A percentile compares a stretch with the other conserved stretches of the same genome.
phyloP scores from a whole-genome alignment of 2,888 invertebrate genomes.

The Rotaria macrura region DNA sequence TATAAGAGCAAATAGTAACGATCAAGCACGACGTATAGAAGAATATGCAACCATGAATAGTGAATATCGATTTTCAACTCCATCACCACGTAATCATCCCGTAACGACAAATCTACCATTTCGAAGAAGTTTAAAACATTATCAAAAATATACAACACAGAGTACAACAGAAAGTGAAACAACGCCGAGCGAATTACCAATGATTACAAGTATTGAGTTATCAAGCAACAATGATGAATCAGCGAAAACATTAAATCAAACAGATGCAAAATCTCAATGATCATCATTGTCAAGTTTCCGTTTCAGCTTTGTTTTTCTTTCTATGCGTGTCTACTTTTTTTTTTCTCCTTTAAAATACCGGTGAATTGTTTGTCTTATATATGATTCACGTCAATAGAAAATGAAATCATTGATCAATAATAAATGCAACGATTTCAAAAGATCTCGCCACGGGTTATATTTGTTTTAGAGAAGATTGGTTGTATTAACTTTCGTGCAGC shows the following conservation, averaged over 20 bases:
- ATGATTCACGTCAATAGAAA: neutral
- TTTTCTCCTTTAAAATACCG: neutral
- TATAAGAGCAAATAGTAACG: neutral
- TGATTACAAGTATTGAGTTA: neutral
- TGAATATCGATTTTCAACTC: neutral
- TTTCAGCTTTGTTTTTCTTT: neutral
- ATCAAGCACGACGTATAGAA: neutral
- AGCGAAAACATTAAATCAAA: neutral
- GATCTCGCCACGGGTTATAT: neutral
- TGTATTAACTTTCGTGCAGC: too few relatives aligned
- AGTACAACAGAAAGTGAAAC: neutral
- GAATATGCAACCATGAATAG: neutral
- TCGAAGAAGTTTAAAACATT: conserved; percentile 8
- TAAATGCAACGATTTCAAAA: neutral
- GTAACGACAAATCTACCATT: neutral
- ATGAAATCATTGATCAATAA: too few relatives aligned
- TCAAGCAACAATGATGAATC: neutral
- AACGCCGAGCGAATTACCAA: neutral
- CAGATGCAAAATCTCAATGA: neutral
- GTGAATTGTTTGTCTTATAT: neutral
- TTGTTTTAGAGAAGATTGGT: too few relatives aligned
- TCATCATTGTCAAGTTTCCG: neutral
- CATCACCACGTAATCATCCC: neutral
- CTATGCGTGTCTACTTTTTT: neutral
- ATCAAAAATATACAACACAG: neutral